Percentiles rank a stretch among this genome's conserved stretches.
Evolutionary conservation across 2,888 invertebrate species (phyloP).

Genomic region (Lasiommata megera): DNA sequence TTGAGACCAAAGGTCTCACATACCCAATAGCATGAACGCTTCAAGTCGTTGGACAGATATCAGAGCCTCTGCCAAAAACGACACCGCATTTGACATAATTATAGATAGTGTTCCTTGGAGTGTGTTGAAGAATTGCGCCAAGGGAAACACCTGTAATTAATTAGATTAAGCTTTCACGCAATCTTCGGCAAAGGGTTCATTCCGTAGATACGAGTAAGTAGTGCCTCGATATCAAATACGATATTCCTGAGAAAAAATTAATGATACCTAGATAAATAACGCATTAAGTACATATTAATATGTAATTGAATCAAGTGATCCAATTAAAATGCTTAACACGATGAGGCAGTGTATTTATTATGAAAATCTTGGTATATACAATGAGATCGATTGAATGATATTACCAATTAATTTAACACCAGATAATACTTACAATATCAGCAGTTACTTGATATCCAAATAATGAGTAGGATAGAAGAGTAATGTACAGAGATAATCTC

Average conservation of each 20-base stretch:
- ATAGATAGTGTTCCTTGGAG: conserved; percentile 83
- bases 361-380: neutral
- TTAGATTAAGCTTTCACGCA: conserved; percentile 20
- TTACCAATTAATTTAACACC: neutral
- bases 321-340: neutral
- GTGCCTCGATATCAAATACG: neutral
- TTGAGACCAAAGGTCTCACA: conserved; percentile 49
- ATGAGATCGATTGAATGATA: neutral
- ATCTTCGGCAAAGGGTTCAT: neutral
- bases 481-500: conserved; percentile 90
- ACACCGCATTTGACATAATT: conserved; percentile 81
- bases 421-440: conserved; percentile 71
- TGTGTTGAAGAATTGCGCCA: conserved; percentile 84
- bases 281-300: neutral
- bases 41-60: conserved; percentile 83
- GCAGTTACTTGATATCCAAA: conserved; percentile 82
- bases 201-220: neutral
- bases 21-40: conserved; percentile 81
- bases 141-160: conserved; percentile 77
- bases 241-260: neutral
- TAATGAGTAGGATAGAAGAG: conserved; percentile 88
- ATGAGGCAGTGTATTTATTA: neutral
- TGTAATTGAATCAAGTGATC: neutral
- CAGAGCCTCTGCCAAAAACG: conserved; percentile 81
- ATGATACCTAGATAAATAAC: neutral